A percentile compares a stretch with the other conserved stretches of the same genome.
phyloP scores from a whole-genome alignment of 2,888 invertebrate genomes.

The Tetrapedia diversipes region DNA sequence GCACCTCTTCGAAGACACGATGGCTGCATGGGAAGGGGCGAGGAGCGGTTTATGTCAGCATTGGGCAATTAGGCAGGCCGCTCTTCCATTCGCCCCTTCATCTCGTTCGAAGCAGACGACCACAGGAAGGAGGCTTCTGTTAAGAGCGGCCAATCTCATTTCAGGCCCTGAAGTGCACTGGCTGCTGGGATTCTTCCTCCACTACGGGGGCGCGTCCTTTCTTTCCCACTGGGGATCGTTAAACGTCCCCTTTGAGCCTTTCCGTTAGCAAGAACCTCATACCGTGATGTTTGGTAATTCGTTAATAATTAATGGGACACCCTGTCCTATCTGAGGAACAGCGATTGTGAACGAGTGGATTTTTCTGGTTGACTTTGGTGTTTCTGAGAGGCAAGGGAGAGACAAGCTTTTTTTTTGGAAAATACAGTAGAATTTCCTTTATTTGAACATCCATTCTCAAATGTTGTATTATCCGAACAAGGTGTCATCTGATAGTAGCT shows the following conservation, averaged over 20 bases:
- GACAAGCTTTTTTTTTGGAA: too few relatives aligned
- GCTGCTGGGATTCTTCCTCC: slow-evolving; percentile 32
- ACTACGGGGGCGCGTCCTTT: background rate
- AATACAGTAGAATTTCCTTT: too few relatives aligned
- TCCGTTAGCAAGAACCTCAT: background rate
- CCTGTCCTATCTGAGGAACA: background rate
- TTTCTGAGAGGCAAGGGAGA: too few relatives aligned
- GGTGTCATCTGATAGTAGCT: too few relatives aligned
- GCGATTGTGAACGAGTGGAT: background rate
- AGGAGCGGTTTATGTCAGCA: slow-evolving; percentile 55
- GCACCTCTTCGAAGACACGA: slow-evolving; percentile 25
- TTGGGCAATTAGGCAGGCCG: slow-evolving; percentile 50
- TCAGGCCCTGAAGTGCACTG: slow-evolving; percentile 31
- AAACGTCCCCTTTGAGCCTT: slow-evolving; percentile 5
- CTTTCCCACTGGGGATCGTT: slow-evolving; percentile 7
- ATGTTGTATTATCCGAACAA: too few relatives aligned
- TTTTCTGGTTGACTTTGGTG: background rate
- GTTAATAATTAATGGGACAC: background rate
- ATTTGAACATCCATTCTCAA: too few relatives aligned
- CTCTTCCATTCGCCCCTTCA: slow-evolving; percentile 35
- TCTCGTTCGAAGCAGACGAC: slow-evolving; percentile 41
- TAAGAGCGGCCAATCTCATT: slow-evolving; percentile 53
- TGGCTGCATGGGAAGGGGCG: slow-evolving; percentile 20
- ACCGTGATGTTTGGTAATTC: slow-evolving; percentile 6
- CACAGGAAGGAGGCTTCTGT: slow-evolving; percentile 53